phyloP scores from a whole-genome alignment of 1,140 invertebrate species.

The Bombus pascuorum region DNA sequence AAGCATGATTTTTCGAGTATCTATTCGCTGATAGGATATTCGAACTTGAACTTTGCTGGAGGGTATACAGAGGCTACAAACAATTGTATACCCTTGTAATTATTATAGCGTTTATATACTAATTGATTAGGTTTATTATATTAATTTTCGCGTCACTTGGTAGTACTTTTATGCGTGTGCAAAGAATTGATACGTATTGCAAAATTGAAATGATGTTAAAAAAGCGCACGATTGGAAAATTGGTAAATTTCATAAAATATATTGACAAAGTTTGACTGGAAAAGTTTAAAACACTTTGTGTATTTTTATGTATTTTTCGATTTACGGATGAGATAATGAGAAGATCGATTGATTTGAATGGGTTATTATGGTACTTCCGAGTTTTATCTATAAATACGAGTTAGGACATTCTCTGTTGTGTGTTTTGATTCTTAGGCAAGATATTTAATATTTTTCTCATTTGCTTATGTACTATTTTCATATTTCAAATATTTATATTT shows the following conservation, averaged over 20 bases:
- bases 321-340: neutral
- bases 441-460: neutral
- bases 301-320: neutral
- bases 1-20: neutral
- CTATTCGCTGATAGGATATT: neutral
- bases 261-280: too few species aligned
- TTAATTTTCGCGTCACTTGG: too few species aligned
- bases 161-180: too few species aligned
- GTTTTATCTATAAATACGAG: neutral
- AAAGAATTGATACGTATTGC: too few species aligned
- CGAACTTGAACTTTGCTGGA: neutral
- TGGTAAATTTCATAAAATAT: too few species aligned
- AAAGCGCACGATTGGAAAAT: too few species aligned
- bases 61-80: neutral
- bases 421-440: too few species aligned
- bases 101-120: too few species aligned
- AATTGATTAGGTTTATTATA: too few species aligned
- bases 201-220: too few species aligned
- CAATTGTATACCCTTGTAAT: too few species aligned
- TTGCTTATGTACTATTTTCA: neutral
- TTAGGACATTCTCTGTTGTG: neutral
- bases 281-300: too few species aligned
- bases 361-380: neutral
- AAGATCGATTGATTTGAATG: neutral
- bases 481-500: neutral